Conservation (phyloP, 2,113 vertebrate genomes). For the Rousettus leschenaultii region DNA sequence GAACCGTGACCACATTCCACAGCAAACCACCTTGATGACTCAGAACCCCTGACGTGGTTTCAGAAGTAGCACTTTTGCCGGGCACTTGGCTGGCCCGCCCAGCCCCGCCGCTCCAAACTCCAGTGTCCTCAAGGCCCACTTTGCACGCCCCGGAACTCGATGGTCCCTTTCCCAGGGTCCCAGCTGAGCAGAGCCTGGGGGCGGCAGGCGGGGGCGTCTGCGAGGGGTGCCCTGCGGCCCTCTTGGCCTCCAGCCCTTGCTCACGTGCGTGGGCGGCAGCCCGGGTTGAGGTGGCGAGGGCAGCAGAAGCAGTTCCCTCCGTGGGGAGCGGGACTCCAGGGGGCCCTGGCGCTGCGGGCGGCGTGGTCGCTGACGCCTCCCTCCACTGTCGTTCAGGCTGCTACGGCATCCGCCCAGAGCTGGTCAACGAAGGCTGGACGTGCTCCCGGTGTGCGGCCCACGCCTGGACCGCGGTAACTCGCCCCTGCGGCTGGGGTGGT, state of each 20-base stretch:
- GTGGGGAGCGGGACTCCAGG: neutral
- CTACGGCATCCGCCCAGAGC: conserved; percentile 91
- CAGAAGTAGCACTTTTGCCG: neutral
- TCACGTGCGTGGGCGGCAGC: neutral
- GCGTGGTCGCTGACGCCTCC: neutral
- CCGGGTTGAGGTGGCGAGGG: neutral
- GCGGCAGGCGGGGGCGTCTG: neutral
- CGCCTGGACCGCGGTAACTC: conserved; percentile 90
- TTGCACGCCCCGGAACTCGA: rapidly evolving
- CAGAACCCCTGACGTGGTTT: neutral
- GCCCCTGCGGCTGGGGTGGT: neutral
- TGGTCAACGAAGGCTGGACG: conserved; percentile 87
- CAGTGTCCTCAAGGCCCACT: rapidly evolving
- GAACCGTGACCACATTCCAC: neutral
- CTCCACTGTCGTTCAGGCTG: conserved; percentile 85
- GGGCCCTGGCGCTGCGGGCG: rapidly evolving
- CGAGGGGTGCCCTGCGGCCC: neutral
- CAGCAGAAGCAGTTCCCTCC: neutral
- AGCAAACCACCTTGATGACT: neutral
- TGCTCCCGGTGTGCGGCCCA: conserved; percentile 90
- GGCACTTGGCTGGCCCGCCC: neutral
- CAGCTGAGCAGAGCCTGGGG: neutral
- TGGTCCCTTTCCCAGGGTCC: neutral
- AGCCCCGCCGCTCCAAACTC: rapidly evolving
- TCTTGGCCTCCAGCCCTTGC: neutral